phyloP scores from a whole-genome alignment of 2,888 invertebrate genomes.

The Ormia ochracea region DNA sequence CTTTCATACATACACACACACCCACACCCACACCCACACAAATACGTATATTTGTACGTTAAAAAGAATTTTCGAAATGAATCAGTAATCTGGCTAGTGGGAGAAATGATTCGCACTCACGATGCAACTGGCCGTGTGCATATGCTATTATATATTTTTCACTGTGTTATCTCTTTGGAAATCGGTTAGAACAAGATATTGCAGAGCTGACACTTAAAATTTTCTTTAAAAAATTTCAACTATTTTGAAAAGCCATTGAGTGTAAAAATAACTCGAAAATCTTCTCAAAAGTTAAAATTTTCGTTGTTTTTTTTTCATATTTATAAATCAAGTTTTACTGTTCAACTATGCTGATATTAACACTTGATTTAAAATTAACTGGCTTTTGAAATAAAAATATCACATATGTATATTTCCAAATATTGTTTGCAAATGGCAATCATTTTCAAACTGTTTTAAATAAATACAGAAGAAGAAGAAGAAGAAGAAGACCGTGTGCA shows the following conservation, averaged over 20 bases:
- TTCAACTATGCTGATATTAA: not conserved
- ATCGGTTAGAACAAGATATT: not conserved
- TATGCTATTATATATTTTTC: not conserved
- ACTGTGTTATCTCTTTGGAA: not conserved
- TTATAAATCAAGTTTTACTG: not conserved
- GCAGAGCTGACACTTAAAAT: not conserved
- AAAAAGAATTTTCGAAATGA: too few relatives aligned
- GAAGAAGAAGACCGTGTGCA: not conserved
- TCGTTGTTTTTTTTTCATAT: not conserved
- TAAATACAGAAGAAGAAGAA: not conserved
- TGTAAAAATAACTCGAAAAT: not conserved
- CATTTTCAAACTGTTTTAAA: slow-evolving; percentile 5
- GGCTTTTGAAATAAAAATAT: slow-evolving; percentile 20
- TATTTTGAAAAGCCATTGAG: not conserved
- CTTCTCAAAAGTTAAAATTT: not conserved
- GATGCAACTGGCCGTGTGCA: too few relatives aligned
- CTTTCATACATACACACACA: too few relatives aligned
- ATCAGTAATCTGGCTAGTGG: too few relatives aligned
- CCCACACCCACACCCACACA: too few relatives aligned
- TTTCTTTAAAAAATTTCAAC: not conserved
- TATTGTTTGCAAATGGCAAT: slow-evolving; percentile 29
- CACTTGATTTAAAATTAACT: not conserved
- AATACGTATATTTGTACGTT: too few relatives aligned
- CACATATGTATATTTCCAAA: slow-evolving; percentile 32
- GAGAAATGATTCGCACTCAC: too few relatives aligned